Conservation (phyloP, 2,888 invertebrate genomes). For the Cryptops parisi region DNA sequence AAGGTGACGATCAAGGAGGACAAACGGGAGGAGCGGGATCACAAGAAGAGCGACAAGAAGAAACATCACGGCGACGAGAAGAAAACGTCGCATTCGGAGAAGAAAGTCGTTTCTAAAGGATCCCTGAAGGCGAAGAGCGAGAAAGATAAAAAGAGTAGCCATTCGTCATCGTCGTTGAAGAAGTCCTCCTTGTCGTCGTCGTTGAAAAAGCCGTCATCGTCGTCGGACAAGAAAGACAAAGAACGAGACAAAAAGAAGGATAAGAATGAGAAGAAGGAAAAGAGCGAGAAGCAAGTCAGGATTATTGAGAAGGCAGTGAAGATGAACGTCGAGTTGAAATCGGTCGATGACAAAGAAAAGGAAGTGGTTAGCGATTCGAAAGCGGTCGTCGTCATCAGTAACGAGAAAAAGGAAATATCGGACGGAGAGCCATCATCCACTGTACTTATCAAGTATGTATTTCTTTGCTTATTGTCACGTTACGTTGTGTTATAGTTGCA, state of each 20-base stretch:
- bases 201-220: slow-evolving; percentile 17
- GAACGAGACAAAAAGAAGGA: too few relatives aligned
- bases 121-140: not conserved
- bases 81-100: not conserved
- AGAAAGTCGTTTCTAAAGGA: not conserved
- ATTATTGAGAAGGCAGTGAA: too few relatives aligned
- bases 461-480: not conserved
- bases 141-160: too few relatives aligned
- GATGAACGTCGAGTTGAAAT: slow-evolving; percentile 9
- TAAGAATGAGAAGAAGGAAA: too few relatives aligned
- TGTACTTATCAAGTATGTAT: slow-evolving; percentile 42
- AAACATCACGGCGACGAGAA: slow-evolving; percentile 13
- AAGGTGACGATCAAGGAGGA: slow-evolving; percentile 21
- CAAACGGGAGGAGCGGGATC: slow-evolving; percentile 18
- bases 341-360: slow-evolving; percentile 19
- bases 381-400: too few relatives aligned
- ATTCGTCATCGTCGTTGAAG: slow-evolving; percentile 15
- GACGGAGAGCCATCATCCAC: slow-evolving; percentile 71
- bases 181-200: slow-evolving; percentile 16
- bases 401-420: slow-evolving; percentile 17
- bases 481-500: too few relatives aligned
- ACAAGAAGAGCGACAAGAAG: slow-evolving; percentile 24
- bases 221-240: too few relatives aligned
- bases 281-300: too few relatives aligned
- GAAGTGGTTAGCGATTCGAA: not conserved